phyloP scores from a whole-genome alignment of 2,888 invertebrate species.

The Stegophylla sp. region DNA sequence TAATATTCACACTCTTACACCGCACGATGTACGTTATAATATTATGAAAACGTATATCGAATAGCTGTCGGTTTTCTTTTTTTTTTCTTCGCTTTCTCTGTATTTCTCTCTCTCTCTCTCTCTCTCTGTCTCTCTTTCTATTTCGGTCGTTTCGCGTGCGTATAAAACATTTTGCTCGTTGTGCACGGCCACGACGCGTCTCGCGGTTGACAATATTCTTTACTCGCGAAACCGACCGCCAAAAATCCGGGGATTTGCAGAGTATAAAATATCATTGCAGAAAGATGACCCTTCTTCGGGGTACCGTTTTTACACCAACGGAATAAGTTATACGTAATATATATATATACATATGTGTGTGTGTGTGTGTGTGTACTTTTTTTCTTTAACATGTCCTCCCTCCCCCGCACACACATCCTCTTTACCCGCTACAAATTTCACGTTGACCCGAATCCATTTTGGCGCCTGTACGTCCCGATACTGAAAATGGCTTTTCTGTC shows the following conservation, averaged over 20 bases:
- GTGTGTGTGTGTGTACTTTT: no score
- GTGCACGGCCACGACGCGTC: no score
- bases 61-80: neutral
- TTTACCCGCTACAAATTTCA: constrained; percentile 10
- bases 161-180: no score
- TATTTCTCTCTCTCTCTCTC: neutral
- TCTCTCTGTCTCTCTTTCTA: neutral
- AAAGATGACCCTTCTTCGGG: constrained; percentile 10
- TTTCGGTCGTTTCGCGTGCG: no score
- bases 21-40: no score
- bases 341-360: neutral
- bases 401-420: neutral
- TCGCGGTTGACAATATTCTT: neutral
- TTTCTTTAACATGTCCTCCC: no score
- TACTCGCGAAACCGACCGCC: neutral
- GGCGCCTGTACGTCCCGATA: constrained; percentile 49
- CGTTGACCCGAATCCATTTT: constrained; percentile 31
- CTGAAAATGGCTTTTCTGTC: constrained; percentile 46
- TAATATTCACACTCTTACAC: no score
- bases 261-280: constrained; percentile 21
- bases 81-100: no score
- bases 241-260: neutral
- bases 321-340: neutral
- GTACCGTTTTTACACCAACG: constrained; percentile 23
- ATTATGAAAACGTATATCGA: neutral